Percentiles rank a stretch among this genome's conserved stretches.
Evolutionary conservation across 2,888 invertebrate species (phyloP).

Genomic region (Rhorus exstirpatorius): DNA sequence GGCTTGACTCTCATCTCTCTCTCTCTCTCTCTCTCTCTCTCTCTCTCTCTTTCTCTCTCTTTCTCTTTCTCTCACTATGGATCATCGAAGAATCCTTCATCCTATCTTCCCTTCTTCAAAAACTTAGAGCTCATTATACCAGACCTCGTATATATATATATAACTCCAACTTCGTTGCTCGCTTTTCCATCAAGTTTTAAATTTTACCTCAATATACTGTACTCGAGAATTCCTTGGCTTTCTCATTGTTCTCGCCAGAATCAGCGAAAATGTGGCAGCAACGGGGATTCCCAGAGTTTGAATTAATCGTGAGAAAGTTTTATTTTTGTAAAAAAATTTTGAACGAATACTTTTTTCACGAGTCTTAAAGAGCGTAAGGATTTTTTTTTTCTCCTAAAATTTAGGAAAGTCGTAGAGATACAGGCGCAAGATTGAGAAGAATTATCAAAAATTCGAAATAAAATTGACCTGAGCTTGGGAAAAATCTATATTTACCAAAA

Average conservation of each 20-base stretch:
- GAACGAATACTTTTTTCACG: too few relatives aligned
- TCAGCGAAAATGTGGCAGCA: not conserved
- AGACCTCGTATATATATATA: constrained; percentile 18
- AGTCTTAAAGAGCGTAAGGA: too few relatives aligned
- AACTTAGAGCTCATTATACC: constrained; percentile 45
- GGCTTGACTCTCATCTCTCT: constrained; percentile 27
- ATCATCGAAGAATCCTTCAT: constrained; percentile 14
- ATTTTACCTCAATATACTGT: not conserved
- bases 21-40: not conserved
- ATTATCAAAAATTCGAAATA: too few relatives aligned
- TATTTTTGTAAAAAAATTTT: too few relatives aligned
- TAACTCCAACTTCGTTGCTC: constrained; percentile 3
- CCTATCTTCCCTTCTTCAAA: constrained; percentile 1
- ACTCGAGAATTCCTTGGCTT: constrained; percentile 1
- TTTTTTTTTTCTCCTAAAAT: too few relatives aligned
- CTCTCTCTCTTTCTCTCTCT: not conserved
- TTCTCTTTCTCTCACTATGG: not conserved
- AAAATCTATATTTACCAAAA: too few relatives aligned
- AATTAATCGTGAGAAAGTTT: too few relatives aligned
- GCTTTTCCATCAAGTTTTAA: not conserved
- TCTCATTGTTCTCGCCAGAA: not conserved
- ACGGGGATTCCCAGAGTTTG: not conserved
- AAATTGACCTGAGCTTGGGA: too few relatives aligned
- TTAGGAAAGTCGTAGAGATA: too few relatives aligned
- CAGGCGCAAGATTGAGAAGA: too few relatives aligned